phyloP scores from a whole-genome alignment of 2,888 invertebrate genomes.

The Apomyelois bistriatella region DNA sequence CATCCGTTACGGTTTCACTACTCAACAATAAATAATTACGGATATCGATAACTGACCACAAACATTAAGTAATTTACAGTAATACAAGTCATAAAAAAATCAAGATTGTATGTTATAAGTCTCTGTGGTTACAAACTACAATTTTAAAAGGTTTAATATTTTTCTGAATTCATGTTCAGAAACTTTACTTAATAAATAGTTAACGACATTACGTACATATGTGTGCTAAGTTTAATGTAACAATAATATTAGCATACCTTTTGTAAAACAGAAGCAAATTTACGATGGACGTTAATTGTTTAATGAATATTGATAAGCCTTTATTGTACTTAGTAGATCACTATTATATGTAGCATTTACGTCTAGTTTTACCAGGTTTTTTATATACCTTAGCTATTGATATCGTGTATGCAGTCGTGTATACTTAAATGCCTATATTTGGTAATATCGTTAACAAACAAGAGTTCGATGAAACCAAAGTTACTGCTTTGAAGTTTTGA shows the following conservation, averaged over 20 bases:
- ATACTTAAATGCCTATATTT: too few relatives aligned
- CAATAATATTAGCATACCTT: constrained; percentile 42
- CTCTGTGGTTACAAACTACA: too few relatives aligned
- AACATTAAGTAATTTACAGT: constrained; percentile 37
- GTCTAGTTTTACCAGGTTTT: constrained; percentile 36
- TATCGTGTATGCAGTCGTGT: constrained; percentile 37
- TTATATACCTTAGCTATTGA: constrained; percentile 46
- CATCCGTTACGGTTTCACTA: constrained; percentile 67
- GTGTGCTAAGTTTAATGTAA: constrained; percentile 27
- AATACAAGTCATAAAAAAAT: constrained; percentile 41
- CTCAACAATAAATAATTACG: constrained; percentile 73
- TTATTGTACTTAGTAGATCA: constrained; percentile 37
- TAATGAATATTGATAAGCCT: constrained; percentile 59
- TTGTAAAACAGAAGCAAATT: constrained; percentile 47
- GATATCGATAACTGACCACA: constrained; percentile 61
- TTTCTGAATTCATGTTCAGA: too few relatives aligned
- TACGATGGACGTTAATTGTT: constrained; percentile 54
- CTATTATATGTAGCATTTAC: constrained; percentile 47
- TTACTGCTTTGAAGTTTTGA: too few relatives aligned
- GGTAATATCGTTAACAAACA: too few relatives aligned
- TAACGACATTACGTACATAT: too few relatives aligned
- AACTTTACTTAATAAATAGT: too few relatives aligned
- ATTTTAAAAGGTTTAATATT: too few relatives aligned
- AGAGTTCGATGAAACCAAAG: too few relatives aligned
- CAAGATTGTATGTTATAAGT: neutral